Evolutionary conservation across 2,797 vertebrate species (phyloP).

Genomic region (Pygocentrus nattereri): DNA sequence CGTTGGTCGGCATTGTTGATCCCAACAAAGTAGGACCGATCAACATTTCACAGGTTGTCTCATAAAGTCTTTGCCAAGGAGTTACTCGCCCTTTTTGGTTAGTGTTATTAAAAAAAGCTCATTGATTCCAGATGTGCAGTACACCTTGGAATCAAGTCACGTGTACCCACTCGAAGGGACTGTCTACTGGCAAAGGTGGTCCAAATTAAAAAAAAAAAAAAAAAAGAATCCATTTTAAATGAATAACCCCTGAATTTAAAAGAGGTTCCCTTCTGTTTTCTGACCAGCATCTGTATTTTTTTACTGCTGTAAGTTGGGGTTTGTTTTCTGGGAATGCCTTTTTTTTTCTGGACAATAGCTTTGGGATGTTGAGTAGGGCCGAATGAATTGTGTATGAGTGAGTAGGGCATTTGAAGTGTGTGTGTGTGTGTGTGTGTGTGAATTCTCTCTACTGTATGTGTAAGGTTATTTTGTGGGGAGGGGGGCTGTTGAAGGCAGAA

Average conservation of each 20-base stretch:
- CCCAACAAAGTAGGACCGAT: constrained; percentile 3
- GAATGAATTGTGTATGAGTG: constrained; percentile 50
- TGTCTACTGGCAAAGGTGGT: constrained; percentile 51
- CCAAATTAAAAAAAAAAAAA: constrained; percentile 41
- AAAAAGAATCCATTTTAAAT: constrained; percentile 26
- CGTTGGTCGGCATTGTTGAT: constrained; percentile 1
- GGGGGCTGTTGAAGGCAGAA: constrained; percentile 69
- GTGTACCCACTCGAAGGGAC: constrained; percentile 6
- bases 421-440: constrained; percentile 68
- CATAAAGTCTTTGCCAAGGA: constrained; percentile 51
- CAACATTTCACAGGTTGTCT: constrained; percentile 30
- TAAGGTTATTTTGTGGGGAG: constrained; percentile 65
- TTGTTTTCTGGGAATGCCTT: constrained; percentile 75
- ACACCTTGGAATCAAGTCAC: constrained; percentile 15
- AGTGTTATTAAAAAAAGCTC: constrained; percentile 45
- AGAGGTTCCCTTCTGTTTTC: constrained; percentile 42
- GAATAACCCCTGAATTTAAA: constrained; percentile 52
- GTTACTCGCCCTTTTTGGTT: constrained; percentile 42
- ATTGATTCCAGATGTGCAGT: constrained; percentile 38
- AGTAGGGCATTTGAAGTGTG: constrained; percentile 56
- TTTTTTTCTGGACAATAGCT: constrained; percentile 75
- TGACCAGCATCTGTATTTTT: constrained; percentile 67
- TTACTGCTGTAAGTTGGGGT: constrained; percentile 87
- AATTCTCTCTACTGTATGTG: constrained; percentile 68
- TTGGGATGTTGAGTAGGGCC: constrained; percentile 76